Base-by-base conservation (phyloP, 2,888 invertebrate species). In the Keiferia lycopersicella region DNA sequence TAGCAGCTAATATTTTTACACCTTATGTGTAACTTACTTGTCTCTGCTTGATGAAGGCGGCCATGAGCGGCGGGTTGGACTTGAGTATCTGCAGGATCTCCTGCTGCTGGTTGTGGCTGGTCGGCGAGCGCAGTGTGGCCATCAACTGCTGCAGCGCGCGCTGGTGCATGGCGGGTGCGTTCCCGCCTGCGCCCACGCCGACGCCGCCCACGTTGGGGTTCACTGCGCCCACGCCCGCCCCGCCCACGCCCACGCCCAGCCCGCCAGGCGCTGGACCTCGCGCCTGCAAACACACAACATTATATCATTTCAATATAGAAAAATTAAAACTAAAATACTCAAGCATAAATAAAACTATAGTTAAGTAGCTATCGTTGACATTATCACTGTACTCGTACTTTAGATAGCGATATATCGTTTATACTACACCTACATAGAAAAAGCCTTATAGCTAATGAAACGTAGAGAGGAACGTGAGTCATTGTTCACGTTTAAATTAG, bases 41-140 rank as follows among this genome's bases (percentile, higher is more conserved):
- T 81, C 96, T 93, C 84, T 97, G 97, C 79, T 98, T 97, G 71
- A 98, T 96, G 81, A 98, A 98, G 63, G 98, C 97, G 64, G 98
- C 97, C 97, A 98, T 98, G 58, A 99, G 93, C 75, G 97, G 97
- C 50, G 98, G 98, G 90, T 98, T 98, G 70, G 96, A 96, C 87
- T 98, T 98, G 69, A 98, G 94, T 79, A 98, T 97, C 78, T 96
- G 95, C 68, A 98, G 92, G 67, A 97, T 95, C 87, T 97, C 96
- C 80, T 96, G 96, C 80, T 98, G 98, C 81, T 98, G 98, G 80
- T 98, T 97, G 70, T 96, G 96, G 60, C 97, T 96, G 74, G 96
- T 96, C 62, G 98, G 98, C 74, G 96, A 97, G 74, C 97, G 95
- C 62, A 99, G 93, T 66, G 98, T 98, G 76, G 96, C 95, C 94